These are phyloP conservation scores for Drosophila bocki DNA, from an alignment of 1,140 invertebrate genomes.

Conservation along the genomic window DNA sequence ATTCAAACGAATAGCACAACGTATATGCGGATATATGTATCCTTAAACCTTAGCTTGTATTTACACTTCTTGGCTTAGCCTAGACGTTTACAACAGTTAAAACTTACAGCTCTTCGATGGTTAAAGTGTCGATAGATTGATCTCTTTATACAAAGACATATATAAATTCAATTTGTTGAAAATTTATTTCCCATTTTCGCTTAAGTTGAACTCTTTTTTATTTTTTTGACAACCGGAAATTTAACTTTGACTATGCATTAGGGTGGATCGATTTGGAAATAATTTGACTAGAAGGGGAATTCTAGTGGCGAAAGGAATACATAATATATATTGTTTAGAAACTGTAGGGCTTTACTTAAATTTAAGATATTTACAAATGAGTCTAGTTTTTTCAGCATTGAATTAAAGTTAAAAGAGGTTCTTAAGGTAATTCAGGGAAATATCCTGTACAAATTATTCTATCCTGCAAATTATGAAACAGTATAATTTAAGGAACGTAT, in stretches of 20 bases:
- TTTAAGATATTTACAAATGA: too few species aligned
- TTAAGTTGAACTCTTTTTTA: conserved; percentile 12
- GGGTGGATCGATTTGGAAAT: conserved; percentile 23
- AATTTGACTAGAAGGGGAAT: background rate
- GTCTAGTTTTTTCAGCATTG: too few species aligned
- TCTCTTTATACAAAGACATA: conserved; percentile 26
- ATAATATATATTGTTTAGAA: background rate
- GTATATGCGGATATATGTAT: conserved; percentile 15
- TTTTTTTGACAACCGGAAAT: conserved; percentile 63
- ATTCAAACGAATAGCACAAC: conserved; percentile 18
- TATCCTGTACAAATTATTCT: background rate
- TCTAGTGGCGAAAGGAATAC: background rate
- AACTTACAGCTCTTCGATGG: conserved; percentile 74
- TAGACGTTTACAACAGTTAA: conserved; percentile 66
- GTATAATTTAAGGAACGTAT: background rate
- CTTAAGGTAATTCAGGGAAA: background rate
- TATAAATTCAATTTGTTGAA: conserved; percentile 51
- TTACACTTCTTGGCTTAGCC: conserved; percentile 43
- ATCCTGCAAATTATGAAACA: background rate
- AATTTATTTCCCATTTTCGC: conserved; percentile 21
- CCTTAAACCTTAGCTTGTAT: conserved; percentile 21
- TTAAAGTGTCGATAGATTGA: conserved; percentile 34
- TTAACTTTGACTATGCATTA: conserved; percentile 26
- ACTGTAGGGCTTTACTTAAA: background rate
- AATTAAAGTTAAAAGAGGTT: too few species aligned